A percentile compares a stretch with the other conserved stretches of the same genome.
phyloP scores from a whole-genome alignment of 2,888 invertebrate species.

The Dastarcus helophoroides region DNA sequence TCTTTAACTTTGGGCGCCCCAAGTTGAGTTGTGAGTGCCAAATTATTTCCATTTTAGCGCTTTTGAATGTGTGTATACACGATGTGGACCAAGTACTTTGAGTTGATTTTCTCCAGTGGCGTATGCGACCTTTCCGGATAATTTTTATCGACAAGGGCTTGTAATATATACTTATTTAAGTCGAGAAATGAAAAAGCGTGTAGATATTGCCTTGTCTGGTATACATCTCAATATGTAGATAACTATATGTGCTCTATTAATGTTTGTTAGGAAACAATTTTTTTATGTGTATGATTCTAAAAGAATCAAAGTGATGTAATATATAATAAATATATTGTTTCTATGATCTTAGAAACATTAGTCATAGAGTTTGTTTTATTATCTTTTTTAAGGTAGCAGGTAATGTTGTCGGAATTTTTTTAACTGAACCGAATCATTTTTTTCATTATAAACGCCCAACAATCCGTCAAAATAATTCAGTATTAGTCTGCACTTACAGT shows the following conservation, averaged over 20 bases:
- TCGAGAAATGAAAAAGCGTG: conserved; percentile 31
- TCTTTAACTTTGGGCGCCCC: no score
- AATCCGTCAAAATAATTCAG: no score
- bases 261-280: conserved; percentile 38
- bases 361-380: conserved; percentile 25
- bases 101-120: no score
- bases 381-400: conserved; percentile 8
- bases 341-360: conserved; percentile 39
- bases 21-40: conserved; percentile 14
- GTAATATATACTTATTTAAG: conserved; percentile 19
- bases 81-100: no score
- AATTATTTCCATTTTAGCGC: conserved; percentile 6
- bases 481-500: no score
- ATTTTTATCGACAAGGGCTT: conserved; percentile 21
- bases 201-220: conserved; percentile 32
- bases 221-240: conserved; percentile 33
- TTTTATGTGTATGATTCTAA: conserved; percentile 40
- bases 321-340: conserved; percentile 38
- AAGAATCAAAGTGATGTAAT: conserved; percentile 39
- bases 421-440: no score
- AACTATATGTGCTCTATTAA: conserved; percentile 34
- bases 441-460: no score
- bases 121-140: conserved; percentile 15
- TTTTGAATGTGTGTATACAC: conserved; percentile 6
- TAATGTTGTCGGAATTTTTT: conserved; percentile 1